A percentile compares a stretch with the other conserved stretches of the same genome.
Evolutionary conservation across 1,140 invertebrate species (phyloP).

Genomic region (Bemisia tabaci): DNA sequence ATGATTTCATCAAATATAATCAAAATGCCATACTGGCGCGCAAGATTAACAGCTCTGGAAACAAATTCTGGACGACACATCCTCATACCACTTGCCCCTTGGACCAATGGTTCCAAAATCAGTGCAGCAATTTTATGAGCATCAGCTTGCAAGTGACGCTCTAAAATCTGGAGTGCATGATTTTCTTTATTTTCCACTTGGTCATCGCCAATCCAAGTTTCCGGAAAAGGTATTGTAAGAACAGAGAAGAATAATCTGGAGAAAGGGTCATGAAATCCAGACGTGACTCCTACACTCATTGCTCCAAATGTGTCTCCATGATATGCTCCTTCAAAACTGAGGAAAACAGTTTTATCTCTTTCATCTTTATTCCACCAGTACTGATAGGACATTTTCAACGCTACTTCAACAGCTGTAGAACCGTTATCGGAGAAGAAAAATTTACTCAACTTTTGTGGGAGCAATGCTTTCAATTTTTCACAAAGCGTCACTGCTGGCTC

Average conservation of each 20-base stretch:
- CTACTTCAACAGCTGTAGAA: slow-evolving; percentile 17
- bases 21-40: slow-evolving; percentile 13
- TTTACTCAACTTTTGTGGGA: background rate
- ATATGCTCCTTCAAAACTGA: slow-evolving; percentile 12
- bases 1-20: slow-evolving; percentile 23
- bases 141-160: background rate
- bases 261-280: background rate
- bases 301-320: slow-evolving; percentile 17
- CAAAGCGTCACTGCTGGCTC: slow-evolving; percentile 14
- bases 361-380: slow-evolving; percentile 14
- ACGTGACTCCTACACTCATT: slow-evolving; percentile 10
- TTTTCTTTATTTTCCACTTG: background rate
- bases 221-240: background rate
- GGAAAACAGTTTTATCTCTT: background rate
- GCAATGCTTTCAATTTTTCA: slow-evolving; percentile 6
- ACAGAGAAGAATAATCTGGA: background rate
- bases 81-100: slow-evolving; percentile 22
- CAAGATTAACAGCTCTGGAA: slow-evolving; percentile 5
- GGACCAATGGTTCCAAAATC: slow-evolving; percentile 22
- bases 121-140: slow-evolving; percentile 16
- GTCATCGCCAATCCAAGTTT: slow-evolving; percentile 8
- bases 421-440: slow-evolving; percentile 17
- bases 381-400: slow-evolving; percentile 19
- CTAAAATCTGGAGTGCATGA: background rate
- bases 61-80: slow-evolving; percentile 17